phyloP scores from a whole-genome alignment of 1,140 invertebrate species.

The Cotesia vestalis region DNA sequence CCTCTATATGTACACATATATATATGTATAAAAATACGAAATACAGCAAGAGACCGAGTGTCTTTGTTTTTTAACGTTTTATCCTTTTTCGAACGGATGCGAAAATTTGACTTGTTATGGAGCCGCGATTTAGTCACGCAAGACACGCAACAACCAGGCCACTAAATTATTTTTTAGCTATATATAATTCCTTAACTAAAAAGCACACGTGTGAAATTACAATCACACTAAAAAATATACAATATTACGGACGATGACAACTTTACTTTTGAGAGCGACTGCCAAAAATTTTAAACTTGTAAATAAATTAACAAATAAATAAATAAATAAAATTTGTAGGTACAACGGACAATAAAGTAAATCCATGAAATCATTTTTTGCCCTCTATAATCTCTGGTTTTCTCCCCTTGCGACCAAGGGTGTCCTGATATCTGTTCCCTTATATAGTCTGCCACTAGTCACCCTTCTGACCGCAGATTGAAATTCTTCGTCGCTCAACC shows the following conservation, averaged over 20 bases:
- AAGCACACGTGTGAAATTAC: too few relatives aligned
- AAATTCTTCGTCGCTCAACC: constrained; percentile 60
- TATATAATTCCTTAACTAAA: too few relatives aligned
- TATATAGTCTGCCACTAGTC: constrained; percentile 46
- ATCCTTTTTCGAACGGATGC: constrained; percentile 29
- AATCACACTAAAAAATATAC: too few relatives aligned
- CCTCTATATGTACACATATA: too few relatives aligned
- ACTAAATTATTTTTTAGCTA: constrained; percentile 1
- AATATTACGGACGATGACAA: too few relatives aligned
- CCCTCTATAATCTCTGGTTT: constrained; percentile 4
- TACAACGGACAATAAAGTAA: background rate
- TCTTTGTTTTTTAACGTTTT: constrained; percentile 5
- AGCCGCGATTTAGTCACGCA: constrained; percentile 33
- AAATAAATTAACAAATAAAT: too few relatives aligned
- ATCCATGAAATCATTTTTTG: background rate
- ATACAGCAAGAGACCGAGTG: too few relatives aligned
- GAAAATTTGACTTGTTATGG: constrained; percentile 35
- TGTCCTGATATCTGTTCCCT: constrained; percentile 43
- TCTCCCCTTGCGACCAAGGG: constrained; percentile 37
- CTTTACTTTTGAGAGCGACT: too few relatives aligned
- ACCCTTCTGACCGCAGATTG: constrained; percentile 62
- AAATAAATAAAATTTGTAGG: background rate
- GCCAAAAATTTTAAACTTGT: too few relatives aligned
- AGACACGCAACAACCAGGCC: constrained; percentile 21
- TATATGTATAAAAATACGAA: too few relatives aligned